These are phyloP conservation scores for Helicoverpa assulta DNA, from an alignment of 2,888 invertebrate genomes.

Conservation along the genomic window DNA sequence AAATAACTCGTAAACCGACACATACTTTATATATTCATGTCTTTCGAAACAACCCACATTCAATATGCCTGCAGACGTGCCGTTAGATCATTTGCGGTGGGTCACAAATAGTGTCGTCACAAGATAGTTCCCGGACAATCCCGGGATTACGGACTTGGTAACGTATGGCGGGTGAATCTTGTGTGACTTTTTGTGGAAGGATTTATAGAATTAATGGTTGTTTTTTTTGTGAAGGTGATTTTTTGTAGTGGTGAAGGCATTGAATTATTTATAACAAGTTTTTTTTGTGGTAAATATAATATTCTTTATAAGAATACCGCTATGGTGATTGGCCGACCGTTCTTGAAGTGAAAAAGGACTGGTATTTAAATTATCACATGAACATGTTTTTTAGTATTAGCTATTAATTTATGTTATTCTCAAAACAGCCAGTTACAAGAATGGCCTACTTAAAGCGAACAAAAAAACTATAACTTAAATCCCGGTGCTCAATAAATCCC, in stretches of 20 bases:
- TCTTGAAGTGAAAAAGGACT: too few species aligned
- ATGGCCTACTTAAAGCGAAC: too few species aligned
- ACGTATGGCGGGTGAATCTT: conserved; percentile 10
- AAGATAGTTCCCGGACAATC: conserved; percentile 27
- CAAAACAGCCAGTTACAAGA: too few species aligned
- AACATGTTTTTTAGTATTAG: too few species aligned
- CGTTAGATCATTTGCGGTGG: conserved; percentile 74
- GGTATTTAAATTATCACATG: too few species aligned
- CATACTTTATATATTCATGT: conserved; percentile 42
- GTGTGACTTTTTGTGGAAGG: not conserved
- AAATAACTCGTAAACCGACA: conserved; percentile 14
- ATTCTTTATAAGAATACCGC: too few species aligned
- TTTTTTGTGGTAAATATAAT: too few species aligned
- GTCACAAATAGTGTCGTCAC: conserved; percentile 54
- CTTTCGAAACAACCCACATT: conserved; percentile 58
- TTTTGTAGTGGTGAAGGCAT: not conserved
- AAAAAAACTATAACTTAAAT: not conserved
- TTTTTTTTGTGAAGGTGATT: not conserved
- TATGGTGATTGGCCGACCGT: too few species aligned
- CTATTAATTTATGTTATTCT: too few species aligned
- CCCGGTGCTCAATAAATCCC: conserved; percentile 9
- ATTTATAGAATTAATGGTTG: not conserved
- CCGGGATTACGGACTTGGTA: conserved; percentile 22
- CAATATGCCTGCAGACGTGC: conserved; percentile 62
- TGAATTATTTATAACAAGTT: not conserved